Evolutionary conservation across 2,113 vertebrate genomes (phyloP).

Genomic region (Fregetta grallaria): DNA sequence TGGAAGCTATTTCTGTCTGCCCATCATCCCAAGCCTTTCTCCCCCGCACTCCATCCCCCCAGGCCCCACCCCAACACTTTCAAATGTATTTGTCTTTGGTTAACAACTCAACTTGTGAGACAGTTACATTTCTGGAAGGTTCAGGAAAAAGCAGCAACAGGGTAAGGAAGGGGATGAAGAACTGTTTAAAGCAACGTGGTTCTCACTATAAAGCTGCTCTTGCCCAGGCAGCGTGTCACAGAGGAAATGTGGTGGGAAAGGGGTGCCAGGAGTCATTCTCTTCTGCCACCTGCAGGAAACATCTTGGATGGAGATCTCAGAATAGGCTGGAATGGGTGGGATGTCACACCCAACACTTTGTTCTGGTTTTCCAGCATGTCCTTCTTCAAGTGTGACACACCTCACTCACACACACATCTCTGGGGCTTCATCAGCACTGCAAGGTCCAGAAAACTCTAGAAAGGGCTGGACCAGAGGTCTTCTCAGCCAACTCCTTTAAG

Average conservation of each 20-base stretch:
- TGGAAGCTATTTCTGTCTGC: not conserved
- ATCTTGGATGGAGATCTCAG: not conserved
- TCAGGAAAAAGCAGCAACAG: not conserved
- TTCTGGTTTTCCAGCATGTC: not conserved
- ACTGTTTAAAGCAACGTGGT: not conserved
- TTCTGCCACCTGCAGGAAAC: not conserved
- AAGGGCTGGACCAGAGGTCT: not conserved
- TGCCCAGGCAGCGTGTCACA: not conserved
- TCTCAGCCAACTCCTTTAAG: not conserved
- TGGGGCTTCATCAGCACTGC: not conserved
- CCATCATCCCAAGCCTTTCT: not conserved
- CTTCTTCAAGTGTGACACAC: not conserved
- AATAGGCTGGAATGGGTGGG: rapidly evolving
- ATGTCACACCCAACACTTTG: not conserved
- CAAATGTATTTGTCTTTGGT: not conserved
- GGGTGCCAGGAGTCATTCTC: not conserved
- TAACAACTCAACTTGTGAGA: not conserved
- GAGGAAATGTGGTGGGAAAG: not conserved
- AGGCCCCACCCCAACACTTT: not conserved
- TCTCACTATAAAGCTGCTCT: not conserved
- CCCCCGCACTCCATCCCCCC: rapidly evolving
- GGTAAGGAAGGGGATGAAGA: not conserved
- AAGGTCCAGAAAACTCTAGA: not conserved
- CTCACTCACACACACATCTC: rapidly evolving
- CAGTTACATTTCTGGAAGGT: not conserved